Conservation (phyloP, 2,888 invertebrate genomes). For the Lasioglossum villosulum region DNA sequence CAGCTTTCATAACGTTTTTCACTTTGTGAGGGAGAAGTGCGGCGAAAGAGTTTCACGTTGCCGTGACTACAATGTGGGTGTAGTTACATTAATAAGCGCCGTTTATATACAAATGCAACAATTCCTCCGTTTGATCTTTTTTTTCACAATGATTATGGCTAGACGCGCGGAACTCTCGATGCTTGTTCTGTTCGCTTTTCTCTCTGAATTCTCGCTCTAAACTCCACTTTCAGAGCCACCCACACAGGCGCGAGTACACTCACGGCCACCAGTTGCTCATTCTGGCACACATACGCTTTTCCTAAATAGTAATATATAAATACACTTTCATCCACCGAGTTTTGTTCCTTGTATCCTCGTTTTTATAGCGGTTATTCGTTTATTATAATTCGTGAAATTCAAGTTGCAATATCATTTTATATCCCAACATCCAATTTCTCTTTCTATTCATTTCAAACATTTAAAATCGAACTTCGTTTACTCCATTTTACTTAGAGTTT, state of each 20-base stretch:
- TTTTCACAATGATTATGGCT: slow-evolving; percentile 9
- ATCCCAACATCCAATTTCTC: neutral
- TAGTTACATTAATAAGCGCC: slow-evolving; percentile 15
- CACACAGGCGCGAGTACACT: neutral
- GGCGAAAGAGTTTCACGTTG: neutral
- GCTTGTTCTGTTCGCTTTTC: slow-evolving; percentile 4
- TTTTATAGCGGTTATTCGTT: neutral
- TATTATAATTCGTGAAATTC: neutral
- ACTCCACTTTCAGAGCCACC: slow-evolving; percentile 14
- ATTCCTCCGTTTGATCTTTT: slow-evolving; percentile 14
- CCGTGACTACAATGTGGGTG: neutral
- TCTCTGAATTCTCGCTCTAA: slow-evolving; percentile 5
- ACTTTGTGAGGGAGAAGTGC: neutral
- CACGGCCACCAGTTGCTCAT: slow-evolving; percentile 17
- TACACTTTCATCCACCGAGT: neutral
- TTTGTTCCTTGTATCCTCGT: neutral
- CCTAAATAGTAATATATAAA: slow-evolving; percentile 20
- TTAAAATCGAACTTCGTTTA: neutral
- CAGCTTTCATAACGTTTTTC: slow-evolving; percentile 6
- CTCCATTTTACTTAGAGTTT: neutral
- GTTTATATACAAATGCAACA: slow-evolving; percentile 8
- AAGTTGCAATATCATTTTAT: neutral
- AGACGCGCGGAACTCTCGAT: slow-evolving; percentile 14
- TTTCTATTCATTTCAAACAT: neutral
- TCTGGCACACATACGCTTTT: slow-evolving; percentile 7